Conservation (phyloP, 2,113 vertebrate species). For the Chlamydotis undulata region DNA sequence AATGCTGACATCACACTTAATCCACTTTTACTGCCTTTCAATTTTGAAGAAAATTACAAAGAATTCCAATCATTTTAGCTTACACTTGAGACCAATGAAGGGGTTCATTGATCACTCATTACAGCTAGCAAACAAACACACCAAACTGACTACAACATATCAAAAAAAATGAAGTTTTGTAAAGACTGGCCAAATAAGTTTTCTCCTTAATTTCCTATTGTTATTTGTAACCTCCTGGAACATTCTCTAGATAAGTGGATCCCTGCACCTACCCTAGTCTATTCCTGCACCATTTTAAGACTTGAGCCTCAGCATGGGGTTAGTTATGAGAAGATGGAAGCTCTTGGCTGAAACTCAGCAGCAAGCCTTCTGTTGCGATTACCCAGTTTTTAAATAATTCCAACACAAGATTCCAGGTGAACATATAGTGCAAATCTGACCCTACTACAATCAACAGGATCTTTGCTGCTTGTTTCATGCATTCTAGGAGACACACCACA, state of each 20-base stretch:
- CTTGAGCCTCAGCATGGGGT: neutral
- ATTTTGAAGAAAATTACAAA: neutral
- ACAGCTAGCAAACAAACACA: neutral
- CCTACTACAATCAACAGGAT: neutral
- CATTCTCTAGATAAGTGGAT: neutral
- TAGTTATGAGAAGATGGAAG: neutral
- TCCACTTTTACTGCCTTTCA: neutral
- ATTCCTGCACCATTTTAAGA: neutral
- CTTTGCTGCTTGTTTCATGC: neutral
- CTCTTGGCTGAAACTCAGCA: neutral
- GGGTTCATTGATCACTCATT: neutral
- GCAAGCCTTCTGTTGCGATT: neutral
- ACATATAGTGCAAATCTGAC: neutral
- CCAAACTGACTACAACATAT: neutral
- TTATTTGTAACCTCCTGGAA: neutral
- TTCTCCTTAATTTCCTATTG: neutral
- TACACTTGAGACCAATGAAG: neutral
- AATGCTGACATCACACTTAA: neutral
- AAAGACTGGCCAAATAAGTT: neutral
- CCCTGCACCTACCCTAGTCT: neutral
- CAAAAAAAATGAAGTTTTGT: neutral
- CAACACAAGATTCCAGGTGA: neutral
- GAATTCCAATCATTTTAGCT: neutral
- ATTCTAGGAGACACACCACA: neutral
- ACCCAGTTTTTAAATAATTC: neutral